These are phyloP conservation scores for Clusia tigrina DNA, from an alignment of 2,888 invertebrate species.

Conservation along the genomic window DNA sequence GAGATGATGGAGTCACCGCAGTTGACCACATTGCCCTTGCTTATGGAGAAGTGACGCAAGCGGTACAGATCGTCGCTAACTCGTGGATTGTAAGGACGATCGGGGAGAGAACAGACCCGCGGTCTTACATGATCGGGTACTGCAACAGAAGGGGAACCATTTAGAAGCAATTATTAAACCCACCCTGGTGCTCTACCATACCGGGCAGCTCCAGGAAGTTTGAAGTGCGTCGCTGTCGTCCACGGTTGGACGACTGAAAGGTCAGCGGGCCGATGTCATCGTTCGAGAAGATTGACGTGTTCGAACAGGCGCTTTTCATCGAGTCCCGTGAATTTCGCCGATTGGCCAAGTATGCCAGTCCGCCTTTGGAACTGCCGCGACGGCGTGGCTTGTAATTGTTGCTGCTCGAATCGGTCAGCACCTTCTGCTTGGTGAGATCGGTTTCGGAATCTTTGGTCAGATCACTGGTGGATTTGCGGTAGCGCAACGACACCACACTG, in stretches of 20 bases:
- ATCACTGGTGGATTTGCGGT: constrained; percentile 81
- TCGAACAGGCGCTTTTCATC: constrained; percentile 72
- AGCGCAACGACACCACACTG: constrained; percentile 65
- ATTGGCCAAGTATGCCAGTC: constrained; percentile 83
- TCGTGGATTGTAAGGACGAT: constrained; percentile 86
- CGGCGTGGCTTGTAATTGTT: constrained; percentile 67
- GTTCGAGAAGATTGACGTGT: constrained; percentile 73
- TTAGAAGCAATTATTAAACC: background rate
- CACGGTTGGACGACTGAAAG: constrained; percentile 80
- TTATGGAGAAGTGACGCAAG: constrained; percentile 85
- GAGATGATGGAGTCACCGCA: constrained; percentile 90
- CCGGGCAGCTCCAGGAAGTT: constrained; percentile 88
- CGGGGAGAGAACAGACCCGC: constrained; percentile 84
- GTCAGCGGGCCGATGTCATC: constrained; percentile 84
- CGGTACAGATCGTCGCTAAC: constrained; percentile 85
- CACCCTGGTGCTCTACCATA: constrained; percentile 53
- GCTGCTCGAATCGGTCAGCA: constrained; percentile 36
- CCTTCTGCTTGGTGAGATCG: constrained; percentile 35
- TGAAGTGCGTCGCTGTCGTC: constrained; percentile 81
- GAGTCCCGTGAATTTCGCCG: constrained; percentile 84
- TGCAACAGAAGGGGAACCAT: constrained; percentile 63
- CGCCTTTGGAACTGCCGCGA: constrained; percentile 71
- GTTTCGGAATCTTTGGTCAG: constrained; percentile 66
- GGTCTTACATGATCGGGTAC: constrained; percentile 86
- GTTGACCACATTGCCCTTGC: constrained; percentile 87